phyloP scores from a whole-genome alignment of 2,797 vertebrate genomes.

The Hipposideros larvatus region DNA sequence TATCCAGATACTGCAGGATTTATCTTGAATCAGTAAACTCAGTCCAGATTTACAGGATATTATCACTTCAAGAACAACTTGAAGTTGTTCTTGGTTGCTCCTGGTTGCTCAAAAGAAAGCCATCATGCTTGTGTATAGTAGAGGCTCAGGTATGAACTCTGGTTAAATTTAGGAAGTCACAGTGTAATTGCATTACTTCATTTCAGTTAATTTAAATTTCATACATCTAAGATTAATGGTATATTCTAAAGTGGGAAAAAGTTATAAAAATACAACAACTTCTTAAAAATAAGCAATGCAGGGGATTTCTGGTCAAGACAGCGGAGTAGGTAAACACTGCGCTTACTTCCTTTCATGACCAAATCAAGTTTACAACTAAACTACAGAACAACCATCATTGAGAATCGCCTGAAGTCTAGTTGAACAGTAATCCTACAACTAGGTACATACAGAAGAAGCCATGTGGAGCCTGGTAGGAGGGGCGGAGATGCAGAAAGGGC shows the following conservation, averaged over 20 bases:
- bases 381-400: no score
- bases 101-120: not conserved
- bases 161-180: not conserved
- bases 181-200: not conserved
- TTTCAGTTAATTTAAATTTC: slow-evolving; percentile 33
- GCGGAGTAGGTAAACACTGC: no score
- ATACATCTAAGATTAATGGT: not conserved
- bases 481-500: no score
- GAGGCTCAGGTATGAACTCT: not conserved
- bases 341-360: no score
- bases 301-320: no score
- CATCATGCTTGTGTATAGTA: not conserved
- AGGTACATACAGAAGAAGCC: no score
- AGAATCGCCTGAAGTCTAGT: no score
- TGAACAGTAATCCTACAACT: no score
- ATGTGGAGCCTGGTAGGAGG: no score
- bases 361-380: no score
- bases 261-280: not conserved
- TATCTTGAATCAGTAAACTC: not conserved
- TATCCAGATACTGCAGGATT: not conserved
- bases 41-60: not conserved
- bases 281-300: not conserved
- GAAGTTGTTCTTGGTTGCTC: no score
- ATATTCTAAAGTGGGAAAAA: not conserved
- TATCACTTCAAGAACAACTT: not conserved